These are phyloP conservation scores for Setophaga kirtlandii DNA, from an alignment of 2,113 vertebrate species.

Conservation along the genomic window DNA sequence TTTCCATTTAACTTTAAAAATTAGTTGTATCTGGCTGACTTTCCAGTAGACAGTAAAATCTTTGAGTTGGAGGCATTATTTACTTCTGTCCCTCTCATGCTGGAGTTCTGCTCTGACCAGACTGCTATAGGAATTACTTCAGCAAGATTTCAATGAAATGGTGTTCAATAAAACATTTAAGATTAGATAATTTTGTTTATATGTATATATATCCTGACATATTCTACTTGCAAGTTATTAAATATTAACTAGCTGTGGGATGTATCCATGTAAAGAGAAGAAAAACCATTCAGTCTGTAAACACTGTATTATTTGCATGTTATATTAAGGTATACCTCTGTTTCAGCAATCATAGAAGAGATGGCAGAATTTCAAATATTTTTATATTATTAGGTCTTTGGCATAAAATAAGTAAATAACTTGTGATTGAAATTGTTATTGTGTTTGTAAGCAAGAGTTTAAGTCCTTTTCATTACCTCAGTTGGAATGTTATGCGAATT, in stretches of 20 bases:
- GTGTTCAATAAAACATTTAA: neutral
- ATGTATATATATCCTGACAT: neutral
- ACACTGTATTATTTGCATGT: neutral
- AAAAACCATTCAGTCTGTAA: neutral
- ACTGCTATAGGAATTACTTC: neutral
- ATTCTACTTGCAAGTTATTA: neutral
- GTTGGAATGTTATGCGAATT: neutral
- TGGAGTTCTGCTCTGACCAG: neutral
- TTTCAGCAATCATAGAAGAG: neutral
- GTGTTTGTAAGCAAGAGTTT: neutral
- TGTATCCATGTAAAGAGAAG: neutral
- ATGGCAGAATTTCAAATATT: neutral
- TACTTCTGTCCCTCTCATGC: neutral
- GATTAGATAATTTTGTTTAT: neutral
- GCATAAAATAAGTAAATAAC: neutral
- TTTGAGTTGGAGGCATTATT: neutral
- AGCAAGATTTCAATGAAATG: neutral
- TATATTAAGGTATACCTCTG: neutral
- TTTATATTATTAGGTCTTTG: neutral
- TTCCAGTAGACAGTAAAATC: neutral
- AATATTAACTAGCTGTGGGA: neutral
- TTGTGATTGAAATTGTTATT: neutral
- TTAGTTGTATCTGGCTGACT: rapidly evolving
- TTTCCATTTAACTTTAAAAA: neutral
- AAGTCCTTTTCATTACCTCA: neutral